Evolutionary conservation across 2,797 vertebrate genomes (phyloP), one percentile per base, ranked within the genome.

Genomic region (Lepus oiostolus): DNA sequence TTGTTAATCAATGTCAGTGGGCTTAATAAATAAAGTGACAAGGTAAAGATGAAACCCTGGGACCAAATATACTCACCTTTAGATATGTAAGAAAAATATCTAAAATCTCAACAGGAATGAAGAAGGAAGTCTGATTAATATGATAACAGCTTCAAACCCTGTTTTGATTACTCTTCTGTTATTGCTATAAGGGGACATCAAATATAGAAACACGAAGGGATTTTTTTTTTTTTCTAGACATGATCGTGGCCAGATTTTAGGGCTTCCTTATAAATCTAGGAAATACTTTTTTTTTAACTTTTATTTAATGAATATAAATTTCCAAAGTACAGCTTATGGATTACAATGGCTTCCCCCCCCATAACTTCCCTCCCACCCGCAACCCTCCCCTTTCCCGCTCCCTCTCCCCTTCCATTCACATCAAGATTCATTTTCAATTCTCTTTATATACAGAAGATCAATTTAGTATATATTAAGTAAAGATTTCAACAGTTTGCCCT

Each of bases 231-330:
- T 80, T 74, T 70, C 26, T 72, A 82, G 68, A 22, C 26, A 63
- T 0, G 50, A 7, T 47, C 13, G 65, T 94, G 11, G 38, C 83
- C 94, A 92, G 74, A 84, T 42, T 94, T 84, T 60, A 89, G 12
- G 91, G 58, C 17, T 75, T 50, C 42, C 10, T 84, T 76, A 47
- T 63, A 90, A 91, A 84, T n/a, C 71, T 32, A 47, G 52, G 22
- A 91, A 75, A 80, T 42, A 72, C 26, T 75, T 5, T 80, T 35
- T 35, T 35, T 35, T 35, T 35, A 35, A 35, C 35, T 35, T 35
- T 35, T 35, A 35, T 35, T 35, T 35, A 35, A 35, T 35, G 35
- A 35, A 35, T 35, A 35, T 35, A 35, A 35, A 35, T 35, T 35
- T 35, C 35, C 35, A 35, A 35, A 35, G 35, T 35, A 35, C 35